Evolutionary conservation across 2,797 vertebrate genomes (phyloP), one percentile per base, ranked within the genome.

Genomic region (Naso thynnoides): DNA sequence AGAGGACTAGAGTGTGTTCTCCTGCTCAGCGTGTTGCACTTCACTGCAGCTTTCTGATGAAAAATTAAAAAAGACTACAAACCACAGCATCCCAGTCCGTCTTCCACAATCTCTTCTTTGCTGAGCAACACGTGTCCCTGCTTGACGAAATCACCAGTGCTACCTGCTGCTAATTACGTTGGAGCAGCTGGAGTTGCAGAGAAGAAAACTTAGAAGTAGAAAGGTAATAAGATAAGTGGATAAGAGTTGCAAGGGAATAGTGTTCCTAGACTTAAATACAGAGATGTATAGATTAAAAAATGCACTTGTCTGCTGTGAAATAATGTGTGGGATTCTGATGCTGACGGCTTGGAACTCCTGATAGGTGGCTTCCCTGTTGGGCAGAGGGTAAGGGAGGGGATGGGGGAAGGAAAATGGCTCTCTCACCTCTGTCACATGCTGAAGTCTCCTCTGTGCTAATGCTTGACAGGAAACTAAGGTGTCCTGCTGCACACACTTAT

Each of bases 291-390:
- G 27, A 86, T 60, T 48, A 59, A 53, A 62, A 36, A 49, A 61
- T 61, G 39, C 29, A 26, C 73, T 36, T 77, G 74, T 69, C 50
- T 72, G 63, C 70, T 64, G 68, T 9, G 24, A 68, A 57, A 47
- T 45, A 69, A 52, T 13, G 47, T 65, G 62, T 39, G 82, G 62
- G 81, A 49, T 0, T 2, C 63, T 71, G 88, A 59, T 85, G 84
- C 86, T 86, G 88, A 91, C 79, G 73, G 73, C 56, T 86, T 62
- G 78, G 76, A 81, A 89, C 69, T 47, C 69, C 65, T 86, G 85
- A 88, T 91, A 89, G 90, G 84, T 73, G 75, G 66, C 52, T 73
- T 72, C 52, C 45, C 81, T 63, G 56, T 86, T 85, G 80, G 84
- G 67, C 81, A 73, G 62, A 76, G 59, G 44, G 64, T 60, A 55